These are phyloP conservation scores for Ophraella communa DNA, from an alignment of 2,888 invertebrate species.

Conservation along the genomic window DNA sequence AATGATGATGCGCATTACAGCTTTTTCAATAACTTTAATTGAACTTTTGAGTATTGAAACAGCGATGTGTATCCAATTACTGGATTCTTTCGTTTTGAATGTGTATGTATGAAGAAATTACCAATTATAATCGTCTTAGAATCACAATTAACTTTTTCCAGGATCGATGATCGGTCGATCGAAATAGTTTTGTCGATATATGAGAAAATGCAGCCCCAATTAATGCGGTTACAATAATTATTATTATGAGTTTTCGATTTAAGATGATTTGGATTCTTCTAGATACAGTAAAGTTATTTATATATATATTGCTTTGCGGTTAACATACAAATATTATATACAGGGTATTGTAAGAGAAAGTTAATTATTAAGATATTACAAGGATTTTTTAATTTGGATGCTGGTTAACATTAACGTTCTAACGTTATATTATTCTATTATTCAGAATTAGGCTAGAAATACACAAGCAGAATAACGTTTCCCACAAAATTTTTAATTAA, in stretches of 20 bases:
- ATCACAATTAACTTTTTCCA: constrained; percentile 33
- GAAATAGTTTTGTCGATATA: neutral
- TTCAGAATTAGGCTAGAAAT: too few relatives aligned
- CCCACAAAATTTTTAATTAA: too few relatives aligned
- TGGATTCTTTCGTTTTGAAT: constrained; percentile 44
- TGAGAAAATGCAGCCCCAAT: constrained; percentile 7
- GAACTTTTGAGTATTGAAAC: constrained; percentile 29
- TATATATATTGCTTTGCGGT: too few relatives aligned
- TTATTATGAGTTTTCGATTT: neutral
- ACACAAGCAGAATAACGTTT: too few relatives aligned
- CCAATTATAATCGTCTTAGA: constrained; percentile 40
- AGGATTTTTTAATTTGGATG: too few relatives aligned
- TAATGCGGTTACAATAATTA: neutral
- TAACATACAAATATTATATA: too few relatives aligned
- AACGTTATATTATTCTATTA: too few relatives aligned
- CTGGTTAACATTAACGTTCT: too few relatives aligned
- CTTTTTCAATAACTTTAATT: constrained; percentile 33
- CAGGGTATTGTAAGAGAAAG: too few relatives aligned
- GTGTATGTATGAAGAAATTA: constrained; percentile 44
- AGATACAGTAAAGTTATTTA: too few relatives aligned
- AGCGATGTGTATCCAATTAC: constrained; percentile 42
- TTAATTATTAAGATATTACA: too few relatives aligned
- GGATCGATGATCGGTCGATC: constrained; percentile 17
- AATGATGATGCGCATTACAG: constrained; percentile 44
- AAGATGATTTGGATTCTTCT: too few relatives aligned